Evolutionary conservation across 2,113 vertebrate species (phyloP), one percentile per base, ranked within the genome.

Genomic region (Corythornis vintsioides): DNA sequence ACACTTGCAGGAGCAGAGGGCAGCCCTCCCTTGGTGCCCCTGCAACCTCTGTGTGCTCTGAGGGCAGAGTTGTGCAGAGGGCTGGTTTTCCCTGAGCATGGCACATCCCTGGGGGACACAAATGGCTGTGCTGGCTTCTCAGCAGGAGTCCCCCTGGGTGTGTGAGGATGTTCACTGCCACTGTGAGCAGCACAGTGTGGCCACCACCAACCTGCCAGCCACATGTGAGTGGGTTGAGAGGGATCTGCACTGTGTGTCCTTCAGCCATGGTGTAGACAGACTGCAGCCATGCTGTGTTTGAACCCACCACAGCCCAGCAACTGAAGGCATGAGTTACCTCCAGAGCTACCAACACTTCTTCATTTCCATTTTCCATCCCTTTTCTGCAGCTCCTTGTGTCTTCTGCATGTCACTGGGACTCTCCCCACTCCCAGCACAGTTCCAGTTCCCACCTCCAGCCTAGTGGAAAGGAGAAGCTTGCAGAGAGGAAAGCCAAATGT

Each of bases 281-380:
- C 91, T 95, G 83, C 56, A 55, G 94, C 95, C 93, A 82, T 97
- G 96, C 97, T 97, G 98, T 97, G 96, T 96, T 96, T 94, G 91
- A 94, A 93, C 89, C 94, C 91, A 92, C 96, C 97, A 96, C 85
- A 96, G 93, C 74, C 88, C 77, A 92, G 92, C 87, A 87, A 90
- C 96, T 85, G 91, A 95, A 97, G 96, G 92, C 92, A 92, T 96
- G 97, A 97, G 96, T 98, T 97, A 98, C 96, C 81, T 97, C 92
- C 92, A 97, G 95, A 97, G 95, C 93, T 85, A 90, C 94, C 93
- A 93, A 84, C 81, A 91, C 91, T 97, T 96, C 89, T 97, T 97
- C 72, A 97, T 97, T 97, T 96, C 96, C 92, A 90, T 97, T 97
- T 97, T 97, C 97, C 96, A 97, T 96, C 88, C 35, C 25, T 97